Evolutionary conservation across 2,888 invertebrate genomes (phyloP), one percentile per base, ranked within the genome.

Genomic region (Maniola hyperantus): DNA sequence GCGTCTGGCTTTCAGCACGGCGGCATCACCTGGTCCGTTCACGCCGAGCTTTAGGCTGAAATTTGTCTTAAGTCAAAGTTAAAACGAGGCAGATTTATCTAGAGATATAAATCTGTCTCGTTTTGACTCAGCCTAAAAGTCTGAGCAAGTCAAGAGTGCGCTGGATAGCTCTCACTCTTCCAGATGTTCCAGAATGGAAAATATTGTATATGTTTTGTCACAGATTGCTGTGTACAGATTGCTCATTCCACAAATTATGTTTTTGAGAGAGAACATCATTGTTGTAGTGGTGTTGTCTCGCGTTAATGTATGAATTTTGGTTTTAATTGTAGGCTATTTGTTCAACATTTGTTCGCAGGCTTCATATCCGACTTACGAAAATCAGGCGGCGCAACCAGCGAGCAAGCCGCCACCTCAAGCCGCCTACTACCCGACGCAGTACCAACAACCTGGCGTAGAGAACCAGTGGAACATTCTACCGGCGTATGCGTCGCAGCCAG

Each of bases 341-440:
- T 57, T 26, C 65, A 46, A 58, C 44, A 64, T 68, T 69, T 69
- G 68, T 73, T 66, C 70, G 67, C 73, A 73, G 72, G 71, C 59
- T 60, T 48, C 62, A 33, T 64, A 67, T 58, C 36, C 67, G 55
- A 64, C 64, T 60, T 65, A 70, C 65, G 58, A 50, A 44, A 60
- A 44, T 20, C 60, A 20, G 15, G 1, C 53, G 13, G 20, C 51
- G 15, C 51, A 46, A 46, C 18, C 36, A 15, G 6, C 51, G 51
- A 34, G 18, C 8, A 53, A 64, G 42, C n/a, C 48, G 20, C 20
- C 50, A n/a, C 61, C 46, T 11, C 66, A 46, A 46, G 18, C 50
- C 36, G 46, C 66, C 5, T 69, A 18, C 13, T 15, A 44, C 26
- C 42, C 15, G 13, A 20, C 39, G 1, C 57, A 39, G 6, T 59